These are phyloP conservation scores for Drosophila mayaguana DNA, from an alignment of 2,888 invertebrate genomes.

Conservation along the genomic window DNA sequence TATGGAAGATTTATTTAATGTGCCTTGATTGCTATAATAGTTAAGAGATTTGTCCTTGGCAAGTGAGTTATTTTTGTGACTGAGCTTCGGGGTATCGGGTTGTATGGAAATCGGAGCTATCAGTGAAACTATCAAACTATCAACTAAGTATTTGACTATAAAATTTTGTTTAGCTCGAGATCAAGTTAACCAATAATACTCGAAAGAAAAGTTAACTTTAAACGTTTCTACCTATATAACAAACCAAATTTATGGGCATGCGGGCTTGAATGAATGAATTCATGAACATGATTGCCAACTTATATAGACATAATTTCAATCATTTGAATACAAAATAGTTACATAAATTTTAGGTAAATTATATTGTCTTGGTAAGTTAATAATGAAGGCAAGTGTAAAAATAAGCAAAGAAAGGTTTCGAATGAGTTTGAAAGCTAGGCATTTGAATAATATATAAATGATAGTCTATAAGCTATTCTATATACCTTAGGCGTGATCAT, in stretches of 20 bases:
- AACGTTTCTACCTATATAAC: constrained; percentile 2
- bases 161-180: not conserved
- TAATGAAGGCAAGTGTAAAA: not conserved
- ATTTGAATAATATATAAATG: not conserved
- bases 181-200: not conserved
- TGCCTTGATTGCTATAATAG: not conserved
- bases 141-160: not conserved
- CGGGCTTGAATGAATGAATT: not conserved
- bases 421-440: too few species aligned
- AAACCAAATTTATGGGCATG: not conserved
- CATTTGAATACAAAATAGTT: not conserved
- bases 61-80: not conserved
- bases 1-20: constrained; percentile 1
- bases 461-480: not conserved
- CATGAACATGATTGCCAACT: not conserved
- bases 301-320: not conserved
- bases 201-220: not conserved
- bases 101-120: not conserved
- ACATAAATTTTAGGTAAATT: not conserved
- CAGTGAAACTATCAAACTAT: not conserved
- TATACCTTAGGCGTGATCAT: too few species aligned
- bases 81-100: not conserved
- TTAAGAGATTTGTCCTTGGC: constrained; percentile 1
- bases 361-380: not conserved
- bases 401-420: too few species aligned